Percentiles rank a stretch among this genome's conserved stretches.
Evolutionary conservation across 2,113 vertebrate species (phyloP).

Genomic region (Larimichthys polyactis): DNA sequence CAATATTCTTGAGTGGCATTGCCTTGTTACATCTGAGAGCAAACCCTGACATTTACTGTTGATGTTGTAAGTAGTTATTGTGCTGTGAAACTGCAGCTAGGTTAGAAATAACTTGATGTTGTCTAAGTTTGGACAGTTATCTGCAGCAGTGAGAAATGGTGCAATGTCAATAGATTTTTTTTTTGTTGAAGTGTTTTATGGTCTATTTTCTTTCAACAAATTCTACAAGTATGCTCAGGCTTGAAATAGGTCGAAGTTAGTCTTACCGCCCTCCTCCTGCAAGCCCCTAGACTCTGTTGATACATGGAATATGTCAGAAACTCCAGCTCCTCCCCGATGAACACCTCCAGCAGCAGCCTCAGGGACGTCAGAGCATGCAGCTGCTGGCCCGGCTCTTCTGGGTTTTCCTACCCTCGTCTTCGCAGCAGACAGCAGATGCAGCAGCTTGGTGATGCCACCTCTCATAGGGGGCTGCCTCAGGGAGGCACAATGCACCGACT

Average conservation of each 20-base stretch:
- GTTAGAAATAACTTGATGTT: constrained; percentile 28
- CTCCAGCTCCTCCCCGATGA: constrained; percentile 65
- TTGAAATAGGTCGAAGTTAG: constrained; percentile 54
- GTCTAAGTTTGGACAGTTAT: constrained; percentile 40
- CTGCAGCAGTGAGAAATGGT: constrained; percentile 25
- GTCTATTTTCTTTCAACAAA: constrained; percentile 38
- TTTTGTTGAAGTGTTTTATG: constrained; percentile 24
- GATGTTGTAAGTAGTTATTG: neutral
- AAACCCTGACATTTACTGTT: constrained; percentile 17
- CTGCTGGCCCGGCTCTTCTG: constrained; percentile 62
- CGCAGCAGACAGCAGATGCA: constrained; percentile 55
- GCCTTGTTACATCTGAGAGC: neutral
- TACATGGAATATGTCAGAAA: constrained; percentile 66
- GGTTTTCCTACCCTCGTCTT: constrained; percentile 51
- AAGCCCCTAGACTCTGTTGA: constrained; percentile 52
- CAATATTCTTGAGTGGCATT: neutral
- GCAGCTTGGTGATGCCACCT: constrained; percentile 68
- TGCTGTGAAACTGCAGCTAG: constrained; percentile 4
- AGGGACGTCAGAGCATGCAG: constrained; percentile 58
- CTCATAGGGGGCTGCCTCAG: constrained; percentile 50
- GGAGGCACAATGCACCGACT: constrained; percentile 23
- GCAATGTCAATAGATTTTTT: constrained; percentile 15
- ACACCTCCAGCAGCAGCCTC: constrained; percentile 66
- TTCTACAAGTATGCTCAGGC: constrained; percentile 29
- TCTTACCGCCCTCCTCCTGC: constrained; percentile 38